Base-by-base conservation (phyloP, 1,140 invertebrate genomes). In the Drosophila tani region DNA sequence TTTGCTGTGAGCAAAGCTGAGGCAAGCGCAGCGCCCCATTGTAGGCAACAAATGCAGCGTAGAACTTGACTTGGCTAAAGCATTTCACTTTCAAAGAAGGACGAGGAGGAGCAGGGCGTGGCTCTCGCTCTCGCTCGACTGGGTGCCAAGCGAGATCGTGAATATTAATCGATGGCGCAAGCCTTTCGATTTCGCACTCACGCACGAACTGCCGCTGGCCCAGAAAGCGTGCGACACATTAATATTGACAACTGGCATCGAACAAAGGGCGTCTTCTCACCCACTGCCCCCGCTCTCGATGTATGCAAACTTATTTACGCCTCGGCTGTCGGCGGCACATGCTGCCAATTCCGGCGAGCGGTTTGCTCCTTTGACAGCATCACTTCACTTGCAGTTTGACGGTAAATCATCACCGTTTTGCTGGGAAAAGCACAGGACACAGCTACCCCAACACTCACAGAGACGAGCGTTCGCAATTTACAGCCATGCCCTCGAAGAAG, bases 41-140 rank as follows among this genome's bases (percentile, higher is more conserved):
- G 74, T 78, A 38, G 63, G 71, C 68, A 70, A 63, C 68, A 77
- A 84, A 84, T 84, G 50, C 77, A 77, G 76, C 75, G 47, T 67
- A 51, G 53, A 84, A 81, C 82, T 85, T 85, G 78, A 85, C 82
- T 85, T 74, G 74, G 81, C 74, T n/a, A 40, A 35, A 12, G 50
- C 43, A 49, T 79, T 70, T 66, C 64, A 83, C 82, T 80, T 77
- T 74, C n/a, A 35, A 5, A 17, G 21, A 19, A 1, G 21, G 17
- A 38, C 24, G 2, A 47, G n/a, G 24, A 5, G 43, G 12, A 29
- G n/a, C 19, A 5, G 11, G 51, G 57, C 32, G 51, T 17, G 24
- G 29, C 43, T 21, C 27, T 35, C 47, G 55, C 49, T 57, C 29
- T 32, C 59, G 66, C 45, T 60, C 49, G 41, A 73, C 63, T 69